Evolutionary conservation across 2,888 invertebrate species (phyloP).

Genomic region (Tubulanus polymorphus): DNA sequence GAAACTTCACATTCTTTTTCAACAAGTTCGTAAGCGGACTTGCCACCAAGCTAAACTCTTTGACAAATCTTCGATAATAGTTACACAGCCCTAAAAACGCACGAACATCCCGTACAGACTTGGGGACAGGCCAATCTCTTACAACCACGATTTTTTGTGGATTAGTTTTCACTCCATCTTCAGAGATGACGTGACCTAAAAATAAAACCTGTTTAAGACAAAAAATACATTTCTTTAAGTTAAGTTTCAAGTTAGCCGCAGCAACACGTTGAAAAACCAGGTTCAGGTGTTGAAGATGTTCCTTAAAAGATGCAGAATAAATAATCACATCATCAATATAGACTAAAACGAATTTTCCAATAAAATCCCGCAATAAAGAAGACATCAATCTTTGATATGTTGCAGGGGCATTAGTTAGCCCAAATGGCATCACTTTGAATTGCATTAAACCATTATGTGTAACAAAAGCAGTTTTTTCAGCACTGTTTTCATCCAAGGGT

Average conservation of each 20-base stretch:
- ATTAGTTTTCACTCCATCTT: slow-evolving; percentile 18
- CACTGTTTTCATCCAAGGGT: not conserved
- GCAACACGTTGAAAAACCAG: slow-evolving; percentile 4
- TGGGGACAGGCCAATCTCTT: slow-evolving; percentile 18
- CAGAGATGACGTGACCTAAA: slow-evolving; percentile 14
- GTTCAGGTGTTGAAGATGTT: not conserved
- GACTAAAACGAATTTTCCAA: not conserved
- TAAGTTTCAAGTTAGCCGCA: not conserved
- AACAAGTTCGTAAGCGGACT: slow-evolving; percentile 17
- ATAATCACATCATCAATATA: slow-evolving; percentile 10
- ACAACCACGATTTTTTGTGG: slow-evolving; percentile 17
- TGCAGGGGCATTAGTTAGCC: not conserved
- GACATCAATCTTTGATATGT: not conserved
- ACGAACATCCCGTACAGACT: slow-evolving; percentile 11
- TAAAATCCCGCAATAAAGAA: not conserved
- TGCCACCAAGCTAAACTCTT: slow-evolving; percentile 21
- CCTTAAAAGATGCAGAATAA: not conserved
- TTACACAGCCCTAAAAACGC: slow-evolving; percentile 19
- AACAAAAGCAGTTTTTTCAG: not conserved
- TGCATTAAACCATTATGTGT: not conserved
- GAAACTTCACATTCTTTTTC: not conserved
- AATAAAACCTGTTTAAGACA: slow-evolving; percentile 10
- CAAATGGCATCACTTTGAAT: not conserved
- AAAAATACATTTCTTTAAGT: slow-evolving; percentile 18
- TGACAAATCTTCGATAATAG: slow-evolving; percentile 21